phyloP scores from a whole-genome alignment of 1,140 invertebrate genomes.

The Macrobrachium rosenbergii region DNA sequence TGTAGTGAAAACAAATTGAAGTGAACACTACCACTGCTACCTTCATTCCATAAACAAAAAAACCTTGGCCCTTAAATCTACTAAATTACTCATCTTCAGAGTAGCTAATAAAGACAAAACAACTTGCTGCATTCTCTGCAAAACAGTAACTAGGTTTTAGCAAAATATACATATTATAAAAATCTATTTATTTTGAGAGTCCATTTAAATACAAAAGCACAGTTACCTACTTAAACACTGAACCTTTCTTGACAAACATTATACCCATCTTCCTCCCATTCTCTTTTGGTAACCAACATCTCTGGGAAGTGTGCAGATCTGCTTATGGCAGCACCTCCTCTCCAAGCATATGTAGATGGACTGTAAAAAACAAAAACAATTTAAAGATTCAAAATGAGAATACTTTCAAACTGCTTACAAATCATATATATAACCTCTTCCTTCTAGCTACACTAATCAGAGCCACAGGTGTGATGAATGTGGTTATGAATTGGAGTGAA shows the following conservation, averaged over 20 bases:
- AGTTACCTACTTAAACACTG: conserved; percentile 43
- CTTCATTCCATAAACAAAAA: too few species aligned
- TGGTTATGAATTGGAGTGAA: too few species aligned
- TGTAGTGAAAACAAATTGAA: too few species aligned
- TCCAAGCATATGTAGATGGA: conserved; percentile 88
- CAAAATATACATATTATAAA: neutral
- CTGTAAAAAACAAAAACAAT: conserved; percentile 73
- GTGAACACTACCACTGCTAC: too few species aligned
- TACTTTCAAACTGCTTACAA: neutral
- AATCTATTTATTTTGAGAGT: neutral
- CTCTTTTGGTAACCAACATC: conserved; percentile 63
- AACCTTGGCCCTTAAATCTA: too few species aligned
- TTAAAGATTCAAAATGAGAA: conserved; percentile 25
- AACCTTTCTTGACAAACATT: conserved; percentile 62
- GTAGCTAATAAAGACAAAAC: too few species aligned
- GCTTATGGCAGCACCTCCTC: conserved; percentile 83
- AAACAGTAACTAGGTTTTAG: neutral
- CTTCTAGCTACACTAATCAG: too few species aligned
- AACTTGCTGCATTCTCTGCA: neutral
- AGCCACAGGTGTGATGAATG: too few species aligned
- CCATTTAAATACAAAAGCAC: neutral
- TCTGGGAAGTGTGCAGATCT: conserved; percentile 63
- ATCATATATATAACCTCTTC: too few species aligned
- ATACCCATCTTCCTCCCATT: conserved; percentile 66
- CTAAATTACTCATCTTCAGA: too few species aligned